Conservation (phyloP, 2,113 vertebrate species). For the Lophochroa leadbeateri region DNA sequence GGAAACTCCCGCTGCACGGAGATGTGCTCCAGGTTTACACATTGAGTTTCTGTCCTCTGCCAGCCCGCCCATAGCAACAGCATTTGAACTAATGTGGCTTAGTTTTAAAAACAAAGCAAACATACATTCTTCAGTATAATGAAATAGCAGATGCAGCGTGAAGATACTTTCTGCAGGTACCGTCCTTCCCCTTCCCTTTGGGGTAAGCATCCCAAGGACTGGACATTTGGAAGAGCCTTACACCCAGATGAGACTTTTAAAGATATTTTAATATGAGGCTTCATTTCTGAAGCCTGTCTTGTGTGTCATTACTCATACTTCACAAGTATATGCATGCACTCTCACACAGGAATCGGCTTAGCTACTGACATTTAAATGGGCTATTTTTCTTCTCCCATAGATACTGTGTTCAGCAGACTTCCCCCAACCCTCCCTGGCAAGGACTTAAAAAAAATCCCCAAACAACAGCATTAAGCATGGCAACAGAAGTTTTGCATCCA, state of each 20-base stretch:
- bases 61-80: background rate
- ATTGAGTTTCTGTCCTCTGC: background rate
- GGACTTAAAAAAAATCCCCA: background rate
- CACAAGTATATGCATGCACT: background rate
- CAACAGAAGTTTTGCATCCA: background rate
- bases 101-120: background rate
- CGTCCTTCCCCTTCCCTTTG: background rate
- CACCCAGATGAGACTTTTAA: background rate
- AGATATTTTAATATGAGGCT: background rate
- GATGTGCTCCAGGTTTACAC: background rate
- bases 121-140: background rate
- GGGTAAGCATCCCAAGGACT: background rate
- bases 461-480: background rate
- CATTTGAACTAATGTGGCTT: background rate
- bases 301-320: constrained; percentile 31
- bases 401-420: constrained; percentile 19
- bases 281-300: constrained; percentile 15
- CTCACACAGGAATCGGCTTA: background rate
- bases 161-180: background rate
- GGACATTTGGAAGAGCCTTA: background rate
- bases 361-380: constrained; percentile 55
- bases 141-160: background rate
- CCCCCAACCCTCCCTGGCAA: constrained; percentile 38
- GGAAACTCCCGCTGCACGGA: background rate
- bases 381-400: constrained; percentile 49